Base-by-base conservation (phyloP, 2,797 vertebrate genomes). In the Enteromius paludinosus region DNA sequence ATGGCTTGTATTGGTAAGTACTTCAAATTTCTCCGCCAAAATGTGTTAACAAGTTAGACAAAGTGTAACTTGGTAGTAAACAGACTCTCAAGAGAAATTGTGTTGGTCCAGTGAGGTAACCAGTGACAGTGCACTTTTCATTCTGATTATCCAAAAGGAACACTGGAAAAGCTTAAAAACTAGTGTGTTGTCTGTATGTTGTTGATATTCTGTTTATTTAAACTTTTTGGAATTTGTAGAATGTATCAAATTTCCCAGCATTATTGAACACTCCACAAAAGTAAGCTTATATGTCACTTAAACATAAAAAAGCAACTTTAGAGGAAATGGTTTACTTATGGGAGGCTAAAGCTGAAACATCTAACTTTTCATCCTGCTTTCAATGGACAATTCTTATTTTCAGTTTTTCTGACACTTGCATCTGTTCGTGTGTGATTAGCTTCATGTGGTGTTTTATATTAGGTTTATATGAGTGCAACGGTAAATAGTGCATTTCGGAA, bases 401-500 rank as follows among this genome's bases (percentile, higher is more conserved):
- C 1, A 9, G 1, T 20, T 61, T 56, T 56, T 10, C 41, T 33
- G 20, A 41, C 30, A 5, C 28, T 61, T 20, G 25, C 65, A 6
- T 47, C 49, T 52, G 47, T 80, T 38, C 15, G 41, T 61, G 23
- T 81, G 61, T 35, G 20, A 77, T 47, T 41, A 17, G 23, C 23
- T 68, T 68, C 49, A 64, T 71, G 65, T 70, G 65, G 75, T 80
- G 71, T 15, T 38, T 59, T 38, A 66, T 71, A 78, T 71, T 78
- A 83, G 68, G 84, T 4, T 83, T 75, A 75, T 78, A 83, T 74
- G 83, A 35, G 56, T 4, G 45, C 45, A 20, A 35, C 47, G 35
- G 23, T 83, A 45, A 88, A 88, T 85, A 75, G 65, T 49, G 73
- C 78, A 77, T 85, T 81, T 75, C 75, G 65, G 68, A 77, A 71